Percentiles rank a stretch among this genome's conserved stretches.
Evolutionary conservation across 53 echinoderm and acorn worm species (phyloP).

Genomic region (Holothuria scabra): DNA sequence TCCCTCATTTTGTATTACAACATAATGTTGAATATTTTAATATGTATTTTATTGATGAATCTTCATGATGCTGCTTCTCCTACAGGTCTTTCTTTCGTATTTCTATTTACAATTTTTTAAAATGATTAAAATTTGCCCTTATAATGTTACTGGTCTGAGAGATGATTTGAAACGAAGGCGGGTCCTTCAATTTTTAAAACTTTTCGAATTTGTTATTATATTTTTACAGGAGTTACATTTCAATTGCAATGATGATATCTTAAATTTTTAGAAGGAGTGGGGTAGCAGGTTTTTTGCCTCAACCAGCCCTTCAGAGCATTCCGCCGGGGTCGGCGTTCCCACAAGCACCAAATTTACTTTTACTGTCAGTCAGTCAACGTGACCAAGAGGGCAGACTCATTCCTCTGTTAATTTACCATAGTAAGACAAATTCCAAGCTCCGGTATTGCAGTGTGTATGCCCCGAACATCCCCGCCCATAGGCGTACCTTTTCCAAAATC

Average conservation of each 20-base stretch:
- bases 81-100: not conserved
- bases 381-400: conserved; percentile 3
- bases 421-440: not conserved
- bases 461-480: not conserved
- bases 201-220: not conserved
- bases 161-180: no score
- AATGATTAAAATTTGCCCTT: not conserved
- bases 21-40: no score
- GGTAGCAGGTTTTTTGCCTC: not conserved
- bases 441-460: conserved; percentile 17
- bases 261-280: not conserved
- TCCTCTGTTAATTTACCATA: not conserved
- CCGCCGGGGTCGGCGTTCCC: not conserved
- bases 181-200: no score
- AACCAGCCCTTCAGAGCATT: not conserved
- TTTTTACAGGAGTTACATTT: not conserved
- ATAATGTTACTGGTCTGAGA: not conserved
- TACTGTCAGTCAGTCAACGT: not conserved
- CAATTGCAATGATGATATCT: not conserved
- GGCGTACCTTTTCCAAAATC: not conserved
- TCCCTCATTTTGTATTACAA: no score
- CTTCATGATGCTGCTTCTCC: not conserved
- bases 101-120: conserved; percentile 10
- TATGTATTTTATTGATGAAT: not conserved
- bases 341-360: not conserved